Evolutionary conservation across 2,113 vertebrate genomes (phyloP), one percentile per base, ranked within the genome.

Genomic region (Alexandromys fortis): DNA sequence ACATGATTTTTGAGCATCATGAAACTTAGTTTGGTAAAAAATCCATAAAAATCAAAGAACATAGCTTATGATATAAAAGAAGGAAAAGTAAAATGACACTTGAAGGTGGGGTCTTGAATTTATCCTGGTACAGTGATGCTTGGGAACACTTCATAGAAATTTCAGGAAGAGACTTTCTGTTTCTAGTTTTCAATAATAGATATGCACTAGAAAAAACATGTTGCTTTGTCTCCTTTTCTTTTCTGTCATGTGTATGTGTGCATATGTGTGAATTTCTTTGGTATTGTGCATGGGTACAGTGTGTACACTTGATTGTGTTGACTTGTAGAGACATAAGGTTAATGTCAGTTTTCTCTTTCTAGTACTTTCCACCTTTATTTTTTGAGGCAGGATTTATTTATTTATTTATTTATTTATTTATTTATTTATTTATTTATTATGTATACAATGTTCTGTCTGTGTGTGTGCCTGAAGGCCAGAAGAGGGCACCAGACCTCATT

Each of bases 81-180:
- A 95, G 9, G 47, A 90, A 68, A 55, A 12, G 21, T 94, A 45
- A 90, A 96, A 90, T 95, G 75, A 38, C 70, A 49, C 93, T 95
- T 89, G 79, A 90, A 94, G 89, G 73, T 21, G n/a, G 61, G 7
- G 0, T 24, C 78, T 89, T 63, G 49, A 55, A 82, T 95, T 94
- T 24, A 24, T 61, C 30, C 24, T 75, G n/a, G 30, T 67, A 45
- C 35, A 49, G 19, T 88, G 7, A 67, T 38, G 11, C 17, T 72
- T 24, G 94, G 38, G 26, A 93, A 63, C 12, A 70, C 67, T 65
- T 95, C 65, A 86, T 28, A 30, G 0, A 86, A 47, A 1, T 77
- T 88, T 94, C 61, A 91, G 79, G 73, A 94, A 76, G 82, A 26
- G 8, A 78, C 26, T 73, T 73, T 52, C 68, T 58, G 26, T 83